phyloP scores from a whole-genome alignment of 2,113 vertebrate genomes.

The Sphyrna mokarran region DNA sequence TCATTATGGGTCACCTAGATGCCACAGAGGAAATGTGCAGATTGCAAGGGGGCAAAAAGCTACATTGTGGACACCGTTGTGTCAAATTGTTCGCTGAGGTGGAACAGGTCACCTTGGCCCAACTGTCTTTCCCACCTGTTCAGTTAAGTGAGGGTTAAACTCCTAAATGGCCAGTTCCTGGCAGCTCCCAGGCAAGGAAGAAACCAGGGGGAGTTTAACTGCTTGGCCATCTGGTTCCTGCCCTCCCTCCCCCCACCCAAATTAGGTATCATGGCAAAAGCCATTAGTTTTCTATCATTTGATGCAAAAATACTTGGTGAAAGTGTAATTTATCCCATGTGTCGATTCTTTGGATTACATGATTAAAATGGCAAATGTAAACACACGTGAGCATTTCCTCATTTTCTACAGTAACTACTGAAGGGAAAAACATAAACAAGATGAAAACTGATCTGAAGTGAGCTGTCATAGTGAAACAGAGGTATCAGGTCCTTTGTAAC shows the following conservation, averaged over 20 bases:
- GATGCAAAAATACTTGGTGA: not conserved
- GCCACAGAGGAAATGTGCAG: not conserved
- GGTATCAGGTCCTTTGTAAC: not conserved
- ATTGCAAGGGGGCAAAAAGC: not conserved
- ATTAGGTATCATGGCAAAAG: not conserved
- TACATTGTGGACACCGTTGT: not conserved
- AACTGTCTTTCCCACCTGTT: not conserved
- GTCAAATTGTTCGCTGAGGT: not conserved
- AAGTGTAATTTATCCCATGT: not conserved
- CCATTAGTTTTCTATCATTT: not conserved
- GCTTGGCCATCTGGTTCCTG: not conserved
- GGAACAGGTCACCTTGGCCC: not conserved
- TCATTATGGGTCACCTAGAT: not conserved
- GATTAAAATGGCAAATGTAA: not conserved
- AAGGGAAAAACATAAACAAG: not conserved
- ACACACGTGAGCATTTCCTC: not conserved
- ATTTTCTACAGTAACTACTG: not conserved
- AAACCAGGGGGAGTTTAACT: not conserved
- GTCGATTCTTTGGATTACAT: not conserved
- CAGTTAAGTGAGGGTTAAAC: not conserved
- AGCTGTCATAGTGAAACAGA: not conserved
- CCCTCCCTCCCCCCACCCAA: not conserved
- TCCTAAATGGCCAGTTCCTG: not conserved
- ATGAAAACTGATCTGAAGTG: not conserved
- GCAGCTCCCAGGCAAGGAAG: not conserved